Percentiles rank a stretch among this genome's conserved stretches.
Evolutionary conservation across 2,888 invertebrate species (phyloP).

Genomic region (Adineta ricciae): DNA sequence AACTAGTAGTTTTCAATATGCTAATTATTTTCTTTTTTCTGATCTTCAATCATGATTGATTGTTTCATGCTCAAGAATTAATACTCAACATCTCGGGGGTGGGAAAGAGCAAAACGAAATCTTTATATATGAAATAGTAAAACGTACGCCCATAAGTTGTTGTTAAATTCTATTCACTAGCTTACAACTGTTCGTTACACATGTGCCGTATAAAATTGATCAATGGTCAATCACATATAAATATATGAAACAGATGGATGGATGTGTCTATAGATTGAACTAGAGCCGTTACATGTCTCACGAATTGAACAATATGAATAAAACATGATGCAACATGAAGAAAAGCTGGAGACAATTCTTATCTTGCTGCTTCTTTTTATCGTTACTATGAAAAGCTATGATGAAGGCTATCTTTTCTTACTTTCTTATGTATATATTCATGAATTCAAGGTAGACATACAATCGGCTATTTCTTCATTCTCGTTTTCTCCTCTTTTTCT

Average conservation of each 20-base stretch:
- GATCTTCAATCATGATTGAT: not conserved
- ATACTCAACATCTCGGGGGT: not conserved
- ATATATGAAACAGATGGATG: not conserved
- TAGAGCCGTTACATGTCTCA: not conserved
- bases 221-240: not conserved
- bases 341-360: not conserved
- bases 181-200: not conserved
- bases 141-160: not conserved
- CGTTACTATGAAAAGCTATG: not conserved
- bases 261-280: not conserved
- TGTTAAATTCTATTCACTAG: not conserved
- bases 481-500: not conserved
- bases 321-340: not conserved
- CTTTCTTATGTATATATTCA: not conserved
- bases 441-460: conserved; percentile 5
- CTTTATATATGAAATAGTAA: not conserved
- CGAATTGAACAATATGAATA: not conserved
- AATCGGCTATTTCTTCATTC: not conserved
- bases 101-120: not conserved
- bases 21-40: too few species aligned
- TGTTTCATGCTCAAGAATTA: not conserved
- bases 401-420: not conserved
- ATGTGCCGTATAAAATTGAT: not conserved
- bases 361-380: not conserved
- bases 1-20: not conserved